Evolutionary conservation across 2,888 invertebrate genomes (phyloP), one percentile per base, ranked within the genome.

Genomic region (Nomada fabriciana): DNA sequence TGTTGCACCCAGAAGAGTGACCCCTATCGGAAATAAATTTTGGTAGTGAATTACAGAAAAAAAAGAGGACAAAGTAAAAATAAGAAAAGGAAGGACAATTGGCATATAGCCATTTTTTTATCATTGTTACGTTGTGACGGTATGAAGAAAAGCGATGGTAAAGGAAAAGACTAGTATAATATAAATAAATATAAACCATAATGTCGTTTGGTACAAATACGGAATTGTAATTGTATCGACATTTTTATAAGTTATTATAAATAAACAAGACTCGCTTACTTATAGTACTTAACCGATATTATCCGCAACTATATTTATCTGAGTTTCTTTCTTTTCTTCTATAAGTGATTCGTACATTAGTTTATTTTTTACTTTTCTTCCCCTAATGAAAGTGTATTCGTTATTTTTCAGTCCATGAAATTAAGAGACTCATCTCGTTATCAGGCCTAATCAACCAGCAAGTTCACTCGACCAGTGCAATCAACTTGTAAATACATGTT

Each of bases 221-320:
- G 86, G 79, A 90, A 90, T 88, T 90, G 87, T 91, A 89, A 89
- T 91, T 90, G 88, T 90, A 91, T 91, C 89, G 88, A 85, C 83
- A 85, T 88, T 92, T 91, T 89, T 91, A 91, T 92, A 92, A 92
- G 88, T 92, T 92, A 92, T 90, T 92, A 92, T 91, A 90, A 91
- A 92, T 92, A 92, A 92, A 91, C 81, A 80, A 87, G 71, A 85
- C 74, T 83, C 77, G 80, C 85, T 82, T 82, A 80, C 71, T 82
- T 73, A 79, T 78, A 65, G 63, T 82, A 83, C 69, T 73, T 85
- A 77, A 76, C 71, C 57, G 64, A 74, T 76, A 74, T 72, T 52
- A 82, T 86, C 68, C 68, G 63, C 29, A 60, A 67, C 61, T 77
- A 36, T 82, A 83, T 74, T 67, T 77, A 81, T 68, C 57, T 23